Evolutionary conservation across 2,797 vertebrate species (phyloP), one percentile per base, ranked within the genome.

Genomic region (Microtus agrestis): DNA sequence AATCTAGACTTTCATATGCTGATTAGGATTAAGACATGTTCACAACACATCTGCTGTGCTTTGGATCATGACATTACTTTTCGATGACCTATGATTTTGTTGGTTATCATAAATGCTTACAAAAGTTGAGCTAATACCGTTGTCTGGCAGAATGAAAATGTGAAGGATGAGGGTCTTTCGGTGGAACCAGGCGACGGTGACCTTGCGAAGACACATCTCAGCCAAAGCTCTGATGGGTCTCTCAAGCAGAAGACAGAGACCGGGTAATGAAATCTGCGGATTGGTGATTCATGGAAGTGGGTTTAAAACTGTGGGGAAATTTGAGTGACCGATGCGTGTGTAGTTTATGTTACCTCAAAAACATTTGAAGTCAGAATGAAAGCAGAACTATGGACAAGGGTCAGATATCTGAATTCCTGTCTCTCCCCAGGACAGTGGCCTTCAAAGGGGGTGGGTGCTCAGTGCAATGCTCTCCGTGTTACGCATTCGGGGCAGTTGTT

Each of bases 191-290:
- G 46, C 73, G 95, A 94, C 59, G 89, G 91, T 77, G 78, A 48
- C 46, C 21, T 65, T 37, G 85, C 40, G 78, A 90, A 90, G 43
- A 40, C 3, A 76, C 95, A 46, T 95, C 69, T 77, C 2, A 81
- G n/a, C 85, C 96, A 96, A 12, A 19, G 15, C 29, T 67, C 19
- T 1, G 15, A 77, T 3, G 56, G 13, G 37, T 91, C 96, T 74
- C 90, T 94, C 65, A 91, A 89, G 87, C 96, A 96, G 93, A 97
- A 95, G 87, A 97, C 95, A 87, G 94, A 98, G 56, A 76, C 88
- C 34, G 87, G 96, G 98, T 98, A 97, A 96, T 21, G 12, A 76
- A 91, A 65, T 82, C 1, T 71, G 85, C 46, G 46, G 17, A 61
- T 13, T 92, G 59, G 51, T 46, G 43, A 80, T n/a, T 96, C 31